Percentiles rank a stretch among this genome's conserved stretches.
Evolutionary conservation across 2,888 invertebrate genomes (phyloP).

Genomic region (Plagodis dolabraria): DNA sequence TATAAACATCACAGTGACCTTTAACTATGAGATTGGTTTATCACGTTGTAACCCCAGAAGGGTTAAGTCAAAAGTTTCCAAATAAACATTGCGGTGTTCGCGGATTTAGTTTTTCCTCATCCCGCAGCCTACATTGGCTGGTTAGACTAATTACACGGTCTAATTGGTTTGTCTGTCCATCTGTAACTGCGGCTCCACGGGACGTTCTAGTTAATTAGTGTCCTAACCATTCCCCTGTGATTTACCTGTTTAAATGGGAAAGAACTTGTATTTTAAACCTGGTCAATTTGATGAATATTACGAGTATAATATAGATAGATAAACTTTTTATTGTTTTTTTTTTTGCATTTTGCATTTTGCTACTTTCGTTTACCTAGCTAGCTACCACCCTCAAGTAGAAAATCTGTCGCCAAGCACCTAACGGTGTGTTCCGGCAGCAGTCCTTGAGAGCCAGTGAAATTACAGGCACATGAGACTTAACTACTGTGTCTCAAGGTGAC

Average conservation of each 20-base stretch:
- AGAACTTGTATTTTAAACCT: constrained; percentile 20
- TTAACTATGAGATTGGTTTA: not conserved
- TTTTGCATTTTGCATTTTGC: too few species aligned
- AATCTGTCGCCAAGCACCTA: too few species aligned
- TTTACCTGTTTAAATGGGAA: constrained; percentile 49
- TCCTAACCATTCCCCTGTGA: constrained; percentile 67
- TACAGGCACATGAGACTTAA: too few species aligned
- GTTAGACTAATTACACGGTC: constrained; percentile 80
- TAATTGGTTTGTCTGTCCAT: constrained; percentile 78
- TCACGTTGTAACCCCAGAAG: too few species aligned
- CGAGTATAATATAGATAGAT: too few species aligned
- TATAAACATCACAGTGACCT: not conserved
- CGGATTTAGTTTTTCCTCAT: constrained; percentile 37
- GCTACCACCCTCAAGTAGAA: too few species aligned
- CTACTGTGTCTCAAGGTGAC: too few species aligned
- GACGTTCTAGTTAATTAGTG: constrained; percentile 77
- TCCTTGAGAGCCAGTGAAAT: too few species aligned
- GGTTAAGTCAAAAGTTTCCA: not conserved
- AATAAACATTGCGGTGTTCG: constrained; percentile 18
- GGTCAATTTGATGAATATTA: constrained; percentile 4
- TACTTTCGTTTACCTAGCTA: too few species aligned
- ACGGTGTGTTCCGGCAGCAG: too few species aligned
- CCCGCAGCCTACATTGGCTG: constrained; percentile 48
- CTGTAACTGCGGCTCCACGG: constrained; percentile 78
- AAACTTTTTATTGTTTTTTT: too few species aligned